Conservation (phyloP, 2,797 vertebrate genomes). For the Aselliscus stoliczkanus region DNA sequence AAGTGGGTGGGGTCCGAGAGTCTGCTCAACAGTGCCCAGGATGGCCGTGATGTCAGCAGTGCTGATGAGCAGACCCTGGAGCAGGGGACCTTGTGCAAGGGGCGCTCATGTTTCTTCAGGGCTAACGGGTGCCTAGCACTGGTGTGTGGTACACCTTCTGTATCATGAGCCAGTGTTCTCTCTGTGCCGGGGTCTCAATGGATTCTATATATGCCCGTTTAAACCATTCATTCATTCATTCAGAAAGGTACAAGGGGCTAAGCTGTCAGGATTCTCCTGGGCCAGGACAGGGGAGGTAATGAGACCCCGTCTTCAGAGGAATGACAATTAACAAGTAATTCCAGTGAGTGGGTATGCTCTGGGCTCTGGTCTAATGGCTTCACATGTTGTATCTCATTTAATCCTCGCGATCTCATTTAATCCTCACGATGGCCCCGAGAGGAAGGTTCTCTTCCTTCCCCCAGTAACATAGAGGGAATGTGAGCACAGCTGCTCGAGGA, state of each 20-base stretch:
- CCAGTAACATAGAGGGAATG: fast-evolving
- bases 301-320: background rate
- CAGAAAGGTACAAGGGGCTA: background rate
- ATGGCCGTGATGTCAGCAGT: fast-evolving
- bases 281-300: background rate
- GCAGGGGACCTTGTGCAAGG: background rate
- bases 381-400: fast-evolving
- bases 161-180: background rate
- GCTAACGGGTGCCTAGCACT: fast-evolving
- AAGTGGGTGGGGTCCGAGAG: background rate
- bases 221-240: background rate
- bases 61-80: background rate
- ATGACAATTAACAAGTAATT: background rate
- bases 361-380: background rate
- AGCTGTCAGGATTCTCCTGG: background rate
- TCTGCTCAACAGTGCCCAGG: background rate
- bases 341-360: background rate
- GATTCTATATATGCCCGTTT: background rate
- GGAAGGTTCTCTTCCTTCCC: background rate
- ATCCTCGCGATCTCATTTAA: fast-evolving
- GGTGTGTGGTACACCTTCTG: too few relatives aligned
- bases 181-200: background rate
- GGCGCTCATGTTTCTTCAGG: fast-evolving
- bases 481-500: background rate
- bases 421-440: fast-evolving